These are phyloP conservation scores for Epistrophe eligans DNA, from an alignment of 2,888 invertebrate genomes.

Conservation along the genomic window DNA sequence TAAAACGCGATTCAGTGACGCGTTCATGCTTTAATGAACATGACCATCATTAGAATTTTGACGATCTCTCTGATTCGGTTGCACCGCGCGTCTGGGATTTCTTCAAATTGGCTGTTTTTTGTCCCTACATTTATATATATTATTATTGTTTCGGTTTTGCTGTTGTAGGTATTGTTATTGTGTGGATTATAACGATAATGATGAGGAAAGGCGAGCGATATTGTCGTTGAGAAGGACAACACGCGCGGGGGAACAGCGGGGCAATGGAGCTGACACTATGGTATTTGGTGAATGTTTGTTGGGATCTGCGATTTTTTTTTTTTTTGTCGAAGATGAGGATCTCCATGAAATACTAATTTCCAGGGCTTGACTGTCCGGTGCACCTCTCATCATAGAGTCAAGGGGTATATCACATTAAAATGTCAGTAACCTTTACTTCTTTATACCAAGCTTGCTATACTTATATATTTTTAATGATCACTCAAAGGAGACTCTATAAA, in stretches of 20 bases:
- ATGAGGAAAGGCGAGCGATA: constrained; percentile 43
- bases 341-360: constrained; percentile 70
- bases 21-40: constrained; percentile 73
- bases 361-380: constrained; percentile 5
- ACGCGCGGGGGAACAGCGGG: not conserved
- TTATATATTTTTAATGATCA: constrained; percentile 22
- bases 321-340: constrained; percentile 59
- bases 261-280: constrained; percentile 6
- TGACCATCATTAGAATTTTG: constrained; percentile 76
- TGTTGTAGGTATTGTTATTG: constrained; percentile 28
- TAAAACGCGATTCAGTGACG: constrained; percentile 55
- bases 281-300: constrained; percentile 55
- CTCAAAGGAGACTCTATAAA: not conserved
- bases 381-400: constrained; percentile 41
- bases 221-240: not conserved
- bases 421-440: constrained; percentile 24
- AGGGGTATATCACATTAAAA: constrained; percentile 70
- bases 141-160: constrained; percentile 32
- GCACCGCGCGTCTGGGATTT: constrained; percentile 39
- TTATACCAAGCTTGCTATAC: not conserved
- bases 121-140: not conserved
- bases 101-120: constrained; percentile 56
- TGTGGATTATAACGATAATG: constrained; percentile 66
- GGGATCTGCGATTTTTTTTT: constrained; percentile 17
- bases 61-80: constrained; percentile 46